Evolutionary conservation across 2,113 vertebrate species (phyloP).

Genomic region (Ochotona princeps): DNA sequence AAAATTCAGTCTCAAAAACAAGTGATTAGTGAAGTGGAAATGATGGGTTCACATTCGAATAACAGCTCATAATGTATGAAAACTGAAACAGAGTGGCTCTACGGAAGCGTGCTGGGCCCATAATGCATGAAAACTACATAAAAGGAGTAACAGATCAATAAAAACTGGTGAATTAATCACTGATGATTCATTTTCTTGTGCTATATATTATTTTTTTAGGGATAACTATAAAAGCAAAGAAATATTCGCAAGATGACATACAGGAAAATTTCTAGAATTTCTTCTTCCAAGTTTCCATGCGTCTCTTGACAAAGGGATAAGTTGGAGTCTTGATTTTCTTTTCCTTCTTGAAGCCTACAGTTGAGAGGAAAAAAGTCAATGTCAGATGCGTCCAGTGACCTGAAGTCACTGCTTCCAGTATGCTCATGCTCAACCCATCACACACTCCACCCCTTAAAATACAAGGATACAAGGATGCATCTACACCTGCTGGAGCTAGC

Average conservation of each 20-base stretch:
- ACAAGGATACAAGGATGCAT: background rate
- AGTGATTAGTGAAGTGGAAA: conserved; percentile 27
- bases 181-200: background rate
- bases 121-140: background rate
- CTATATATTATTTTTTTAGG: conserved; percentile 16
- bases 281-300: background rate
- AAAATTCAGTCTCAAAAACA: background rate
- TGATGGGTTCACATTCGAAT: conserved; percentile 51
- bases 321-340: conserved; percentile 20
- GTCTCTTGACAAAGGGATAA: background rate
- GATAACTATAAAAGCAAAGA: background rate
- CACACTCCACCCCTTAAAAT: conserved; percentile 4
- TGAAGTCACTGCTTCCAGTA: background rate
- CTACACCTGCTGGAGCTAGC: background rate
- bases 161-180: conserved; percentile 22
- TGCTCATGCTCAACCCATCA: background rate
- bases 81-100: background rate
- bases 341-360: conserved; percentile 53
- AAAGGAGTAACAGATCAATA: conserved; percentile 15
- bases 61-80: conserved; percentile 20
- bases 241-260: background rate
- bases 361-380: conserved; percentile 62
- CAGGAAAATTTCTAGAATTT: background rate
- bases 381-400: background rate
- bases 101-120: too few species aligned